phyloP scores from a whole-genome alignment of 92 coral and sea anemone genomes.

The Epizoanthus illoricatus region DNA sequence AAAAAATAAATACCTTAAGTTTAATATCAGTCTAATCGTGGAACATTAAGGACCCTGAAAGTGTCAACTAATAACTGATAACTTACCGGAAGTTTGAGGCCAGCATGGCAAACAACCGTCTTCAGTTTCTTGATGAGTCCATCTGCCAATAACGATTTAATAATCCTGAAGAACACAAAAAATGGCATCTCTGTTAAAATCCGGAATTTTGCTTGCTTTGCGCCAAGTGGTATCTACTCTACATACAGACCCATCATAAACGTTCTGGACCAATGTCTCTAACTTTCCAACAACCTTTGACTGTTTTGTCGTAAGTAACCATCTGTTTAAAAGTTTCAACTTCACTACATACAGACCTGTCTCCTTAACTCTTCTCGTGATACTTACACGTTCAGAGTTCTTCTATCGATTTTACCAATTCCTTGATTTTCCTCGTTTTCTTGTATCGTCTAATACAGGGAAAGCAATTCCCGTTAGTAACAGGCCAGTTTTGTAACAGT shows the following conservation, averaged over 20 bases:
- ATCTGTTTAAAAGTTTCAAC: neutral
- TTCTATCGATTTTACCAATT: slow-evolving; percentile 60
- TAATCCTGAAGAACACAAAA: neutral
- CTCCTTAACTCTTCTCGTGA: neutral
- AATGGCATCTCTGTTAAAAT: neutral
- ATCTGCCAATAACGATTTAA: slow-evolving; percentile 23
- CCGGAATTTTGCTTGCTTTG: neutral
- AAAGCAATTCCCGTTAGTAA: neutral
- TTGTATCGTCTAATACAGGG: slow-evolving; percentile 27
- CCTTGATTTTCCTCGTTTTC: slow-evolving; percentile 66
- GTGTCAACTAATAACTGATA: too few species aligned
- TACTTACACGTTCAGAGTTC: slow-evolving; percentile 39
- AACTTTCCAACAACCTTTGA: too few species aligned
- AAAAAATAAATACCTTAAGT: too few species aligned
- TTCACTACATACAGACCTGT: too few species aligned
- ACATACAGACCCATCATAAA: too few species aligned
- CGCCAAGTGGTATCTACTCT: neutral
- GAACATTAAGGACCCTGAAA: too few species aligned
- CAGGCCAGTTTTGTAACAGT: neutral
- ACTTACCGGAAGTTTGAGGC: slow-evolving; percentile 25
- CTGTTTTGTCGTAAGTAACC: neutral
- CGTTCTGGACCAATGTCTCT: too few species aligned
- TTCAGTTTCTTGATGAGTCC: slow-evolving; percentile 64
- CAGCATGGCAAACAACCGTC: slow-evolving; percentile 44
- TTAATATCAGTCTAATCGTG: too few species aligned